These are phyloP conservation scores for Hipparchia sbordonii DNA, from an alignment of 2,888 invertebrate species.

Conservation along the genomic window DNA sequence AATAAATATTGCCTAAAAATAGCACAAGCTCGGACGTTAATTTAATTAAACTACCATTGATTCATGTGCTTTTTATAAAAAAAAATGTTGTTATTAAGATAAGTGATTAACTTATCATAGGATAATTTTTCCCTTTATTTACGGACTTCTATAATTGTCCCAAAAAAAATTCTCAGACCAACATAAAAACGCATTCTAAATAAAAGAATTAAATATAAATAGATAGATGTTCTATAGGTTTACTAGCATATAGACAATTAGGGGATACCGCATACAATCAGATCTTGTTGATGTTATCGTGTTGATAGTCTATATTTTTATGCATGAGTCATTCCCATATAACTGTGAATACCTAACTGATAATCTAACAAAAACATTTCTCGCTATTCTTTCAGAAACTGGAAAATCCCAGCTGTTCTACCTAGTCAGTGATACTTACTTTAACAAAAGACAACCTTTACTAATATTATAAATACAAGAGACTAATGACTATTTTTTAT, in stretches of 20 bases:
- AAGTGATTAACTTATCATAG: no score
- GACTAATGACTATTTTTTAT: no score
- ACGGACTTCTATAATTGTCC: no score
- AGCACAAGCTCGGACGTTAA: no score
- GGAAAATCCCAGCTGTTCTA: neutral
- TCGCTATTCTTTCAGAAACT: neutral
- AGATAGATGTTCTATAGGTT: neutral
- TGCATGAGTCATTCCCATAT: neutral
- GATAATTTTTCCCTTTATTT: no score
- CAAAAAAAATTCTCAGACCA: no score
- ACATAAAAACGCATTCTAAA: no score
- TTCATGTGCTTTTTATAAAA: neutral
- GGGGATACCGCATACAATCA: neutral
- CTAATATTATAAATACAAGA: neutral
- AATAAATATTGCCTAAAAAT: neutral
- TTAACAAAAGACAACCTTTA: neutral
- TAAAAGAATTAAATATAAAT: neutral
- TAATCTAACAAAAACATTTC: conserved; percentile 10
- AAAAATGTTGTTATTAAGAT: no score
- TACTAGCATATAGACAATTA: neutral
- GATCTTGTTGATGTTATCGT: conserved; percentile 9
- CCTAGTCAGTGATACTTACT: no score
- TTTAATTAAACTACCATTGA: neutral
- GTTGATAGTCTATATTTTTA: neutral
- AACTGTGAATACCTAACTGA: neutral